Evolutionary conservation across 1,140 invertebrate genomes (phyloP), one percentile per base, ranked within the genome.

Genomic region (Hydropsyche tenuis): DNA sequence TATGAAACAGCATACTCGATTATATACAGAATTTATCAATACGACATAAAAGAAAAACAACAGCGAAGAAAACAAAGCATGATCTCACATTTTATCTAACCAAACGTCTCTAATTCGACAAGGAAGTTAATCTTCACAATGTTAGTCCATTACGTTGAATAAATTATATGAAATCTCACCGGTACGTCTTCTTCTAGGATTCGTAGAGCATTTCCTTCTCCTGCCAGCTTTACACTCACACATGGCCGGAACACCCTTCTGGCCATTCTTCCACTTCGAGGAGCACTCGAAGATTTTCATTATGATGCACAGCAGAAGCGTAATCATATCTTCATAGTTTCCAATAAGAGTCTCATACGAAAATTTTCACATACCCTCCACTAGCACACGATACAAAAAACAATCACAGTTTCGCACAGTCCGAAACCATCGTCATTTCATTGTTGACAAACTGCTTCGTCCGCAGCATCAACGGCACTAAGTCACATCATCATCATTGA

Each of bases 221-320:
- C 75, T 46, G 0, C 75, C 75, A 23, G 75, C 75, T 45, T 72
- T 74, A 23, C 64, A 51, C 46, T 77, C 75, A 45, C 73, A 72
- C 16, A 66, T 69, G 25, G 64, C 42, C 20, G 73, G 72, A 37
- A 56, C 60, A n/a, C 45, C 64, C 18, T 48, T 62, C 27, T 51
- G 23, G 3, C 42, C 14, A 43, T 53, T 43, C 7, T 43, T 70
- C 68, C 68, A 70, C 46, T 69, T 63, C n/a, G 75, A 77, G 9
- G 75, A 72, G 23, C 70, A 77, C 66, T 77, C 75, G 64, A 74
- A 74, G 73, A 77, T 72, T 73, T 77, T 77, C 75, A 77, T 77
- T 27, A 74, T 72, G 27, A 77, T 22, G 37, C 75, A 77, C 73
- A 77, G 48, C 64, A 77, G 12, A 20, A 77, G 62, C 63, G 73